Percentiles rank a stretch among this genome's conserved stretches.
Evolutionary conservation across 1,140 invertebrate species (phyloP).

Genomic region (Ips typographus): DNA sequence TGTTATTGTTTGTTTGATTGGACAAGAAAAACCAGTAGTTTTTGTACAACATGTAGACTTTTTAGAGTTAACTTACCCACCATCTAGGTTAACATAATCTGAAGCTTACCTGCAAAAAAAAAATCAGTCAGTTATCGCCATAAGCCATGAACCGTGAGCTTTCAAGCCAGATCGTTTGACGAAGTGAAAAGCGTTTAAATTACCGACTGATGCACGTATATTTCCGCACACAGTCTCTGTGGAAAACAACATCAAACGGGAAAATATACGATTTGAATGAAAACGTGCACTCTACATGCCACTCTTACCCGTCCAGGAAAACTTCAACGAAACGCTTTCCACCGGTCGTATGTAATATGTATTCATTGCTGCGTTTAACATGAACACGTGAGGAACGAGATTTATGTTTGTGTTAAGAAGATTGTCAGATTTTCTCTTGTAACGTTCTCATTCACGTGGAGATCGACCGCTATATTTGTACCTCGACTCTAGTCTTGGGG

Average conservation of each 20-base stretch:
- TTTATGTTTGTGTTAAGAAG: no score
- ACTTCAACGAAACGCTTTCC: background rate
- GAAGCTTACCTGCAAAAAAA: no score
- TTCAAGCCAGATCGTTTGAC: background rate
- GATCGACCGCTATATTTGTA: no score
- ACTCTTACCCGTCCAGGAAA: background rate
- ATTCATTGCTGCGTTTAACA: no score
- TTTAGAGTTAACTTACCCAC: no score
- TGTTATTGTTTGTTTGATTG: background rate
- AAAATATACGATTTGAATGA: slow-evolving; percentile 14
- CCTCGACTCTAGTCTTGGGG: no score
- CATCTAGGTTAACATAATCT: no score
- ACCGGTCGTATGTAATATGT: background rate
- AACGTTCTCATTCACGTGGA: no score
- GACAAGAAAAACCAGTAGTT: background rate
- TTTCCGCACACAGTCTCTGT: slow-evolving; percentile 3
- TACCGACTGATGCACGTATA: slow-evolving; percentile 12
- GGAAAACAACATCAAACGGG: slow-evolving; percentile 9
- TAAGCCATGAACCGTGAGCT: background rate
- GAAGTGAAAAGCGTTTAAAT: slow-evolving; percentile 18
- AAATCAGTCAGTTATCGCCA: no score
- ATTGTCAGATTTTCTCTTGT: no score
- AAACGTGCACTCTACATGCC: slow-evolving; percentile 5
- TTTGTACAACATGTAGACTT: no score
- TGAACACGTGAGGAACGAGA: no score